phyloP scores from a whole-genome alignment of 2,888 invertebrate genomes.

The Tyria jacobaeae region DNA sequence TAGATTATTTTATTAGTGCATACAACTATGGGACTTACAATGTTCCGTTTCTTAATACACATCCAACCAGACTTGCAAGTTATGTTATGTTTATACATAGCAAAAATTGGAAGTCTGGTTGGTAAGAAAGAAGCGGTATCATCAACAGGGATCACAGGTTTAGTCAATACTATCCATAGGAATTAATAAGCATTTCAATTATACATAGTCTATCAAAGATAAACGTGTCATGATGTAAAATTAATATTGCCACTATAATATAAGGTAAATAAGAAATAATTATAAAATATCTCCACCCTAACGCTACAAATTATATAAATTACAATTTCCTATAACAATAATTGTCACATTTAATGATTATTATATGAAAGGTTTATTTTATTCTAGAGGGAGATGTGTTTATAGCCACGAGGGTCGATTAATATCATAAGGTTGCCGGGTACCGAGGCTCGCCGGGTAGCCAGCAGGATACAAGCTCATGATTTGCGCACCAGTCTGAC shows the following conservation, averaged over 20 bases:
- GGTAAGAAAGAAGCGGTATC: conserved; percentile 61
- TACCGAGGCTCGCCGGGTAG: conserved; percentile 88
- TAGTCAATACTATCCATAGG: conserved; percentile 51
- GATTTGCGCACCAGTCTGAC: conserved; percentile 87
- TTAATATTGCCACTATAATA: conserved; percentile 50
- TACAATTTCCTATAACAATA: conserved; percentile 74
- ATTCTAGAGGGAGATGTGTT: conserved; percentile 40
- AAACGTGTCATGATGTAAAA: conserved; percentile 63
- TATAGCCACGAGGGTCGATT: conserved; percentile 90
- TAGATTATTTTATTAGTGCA: neutral
- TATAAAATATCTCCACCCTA: conserved; percentile 64
- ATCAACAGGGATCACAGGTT: conserved; percentile 55
- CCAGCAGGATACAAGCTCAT: conserved; percentile 89
- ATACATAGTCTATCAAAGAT: conserved; percentile 50
- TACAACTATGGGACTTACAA: conserved; percentile 23
- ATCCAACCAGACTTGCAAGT: conserved; percentile 8
- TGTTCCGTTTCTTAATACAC: conserved; percentile 18
- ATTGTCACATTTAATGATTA: conserved; percentile 69
- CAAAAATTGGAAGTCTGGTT: no score
- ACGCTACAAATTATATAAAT: conserved; percentile 77
- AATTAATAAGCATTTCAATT: conserved; percentile 45
- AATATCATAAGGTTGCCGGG: conserved; percentile 91
- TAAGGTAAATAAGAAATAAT: conserved; percentile 61
- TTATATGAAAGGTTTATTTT: conserved; percentile 17
- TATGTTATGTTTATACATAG: conserved; percentile 22